These are phyloP conservation scores for Palythoa grandiflora DNA, from an alignment of 92 coral and sea anemone genomes.

Conservation along the genomic window DNA sequence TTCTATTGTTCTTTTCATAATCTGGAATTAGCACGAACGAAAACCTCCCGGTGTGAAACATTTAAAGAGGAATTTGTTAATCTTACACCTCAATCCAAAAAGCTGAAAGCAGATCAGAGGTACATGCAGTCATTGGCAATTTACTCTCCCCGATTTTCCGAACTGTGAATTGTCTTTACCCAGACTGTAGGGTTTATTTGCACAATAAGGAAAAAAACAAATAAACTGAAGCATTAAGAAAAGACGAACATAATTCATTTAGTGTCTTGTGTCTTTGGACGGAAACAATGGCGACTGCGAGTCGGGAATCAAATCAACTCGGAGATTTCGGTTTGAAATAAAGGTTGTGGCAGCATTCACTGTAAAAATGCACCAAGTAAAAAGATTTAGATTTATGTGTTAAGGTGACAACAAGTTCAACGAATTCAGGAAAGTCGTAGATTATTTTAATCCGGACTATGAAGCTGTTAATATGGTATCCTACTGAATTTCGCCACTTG, in stretches of 20 bases:
- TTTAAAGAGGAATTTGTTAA: conserved; percentile 37
- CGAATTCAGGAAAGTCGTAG: conserved; percentile 46
- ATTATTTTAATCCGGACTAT: conserved; percentile 39
- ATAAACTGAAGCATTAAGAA: neutral
- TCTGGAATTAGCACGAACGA: conserved; percentile 37
- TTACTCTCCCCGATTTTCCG: neutral
- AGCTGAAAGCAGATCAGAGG: neutral
- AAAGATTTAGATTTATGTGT: conserved; percentile 10
- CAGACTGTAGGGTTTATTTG: neutral
- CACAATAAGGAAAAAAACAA: neutral
- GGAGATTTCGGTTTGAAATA: neutral
- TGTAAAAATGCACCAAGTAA: neutral
- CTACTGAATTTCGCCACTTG: conserved; percentile 43
- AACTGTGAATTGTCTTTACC: neutral
- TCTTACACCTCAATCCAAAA: neutral
- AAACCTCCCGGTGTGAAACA: conserved; percentile 30
- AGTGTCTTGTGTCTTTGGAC: conserved; percentile 41
- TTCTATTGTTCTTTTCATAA: neutral
- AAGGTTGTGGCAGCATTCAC: neutral
- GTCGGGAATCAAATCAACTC: conserved; percentile 57
- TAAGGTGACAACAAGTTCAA: conserved; percentile 44
- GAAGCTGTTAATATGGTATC: conserved; percentile 18
- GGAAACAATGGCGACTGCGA: conserved; percentile 72
- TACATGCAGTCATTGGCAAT: too few relatives aligned
- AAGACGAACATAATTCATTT: conserved; percentile 31